Evolutionary conservation across 2,888 invertebrate species (phyloP).

Genomic region (Automeris io): DNA sequence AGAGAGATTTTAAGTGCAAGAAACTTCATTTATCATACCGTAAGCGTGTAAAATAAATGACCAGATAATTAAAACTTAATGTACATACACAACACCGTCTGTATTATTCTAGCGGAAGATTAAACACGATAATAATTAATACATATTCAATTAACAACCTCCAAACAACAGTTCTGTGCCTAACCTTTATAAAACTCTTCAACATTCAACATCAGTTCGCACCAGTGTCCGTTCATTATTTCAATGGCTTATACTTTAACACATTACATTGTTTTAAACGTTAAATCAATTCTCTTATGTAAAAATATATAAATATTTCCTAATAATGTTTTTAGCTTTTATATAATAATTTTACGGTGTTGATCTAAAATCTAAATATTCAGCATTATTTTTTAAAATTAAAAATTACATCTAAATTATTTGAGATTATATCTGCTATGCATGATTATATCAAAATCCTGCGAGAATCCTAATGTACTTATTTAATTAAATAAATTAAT

Average conservation of each 20-base stretch:
- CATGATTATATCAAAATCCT: background rate
- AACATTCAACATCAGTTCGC: constrained; percentile 74
- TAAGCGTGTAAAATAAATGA: constrained; percentile 34
- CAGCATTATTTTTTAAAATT: constrained; percentile 7
- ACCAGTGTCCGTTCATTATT: constrained; percentile 64
- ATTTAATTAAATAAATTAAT: constrained; percentile 2
- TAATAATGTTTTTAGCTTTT: constrained; percentile 9
- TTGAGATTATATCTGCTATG: constrained; percentile 16
- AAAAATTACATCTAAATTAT: constrained; percentile 5
- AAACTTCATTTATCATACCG: constrained; percentile 20
- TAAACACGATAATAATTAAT: constrained; percentile 36
- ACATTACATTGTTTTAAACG: constrained; percentile 42
- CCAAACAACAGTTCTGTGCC: constrained; percentile 52
- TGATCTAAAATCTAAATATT: constrained; percentile 1
- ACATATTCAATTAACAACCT: constrained; percentile 65
- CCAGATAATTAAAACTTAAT: constrained; percentile 41
- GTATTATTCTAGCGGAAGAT: constrained; percentile 40
- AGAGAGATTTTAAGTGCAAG: constrained; percentile 59
- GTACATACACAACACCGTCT: constrained; percentile 26
- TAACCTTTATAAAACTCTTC: constrained; percentile 73
- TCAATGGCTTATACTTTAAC: constrained; percentile 40
- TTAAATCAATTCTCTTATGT: constrained; percentile 50
- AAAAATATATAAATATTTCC: constrained; percentile 61
- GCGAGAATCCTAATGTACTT: background rate
- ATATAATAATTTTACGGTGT: constrained; percentile 5